Evolutionary conservation across 2,113 vertebrate genomes (phyloP).

Genomic region (Chlamydotis undulata): DNA sequence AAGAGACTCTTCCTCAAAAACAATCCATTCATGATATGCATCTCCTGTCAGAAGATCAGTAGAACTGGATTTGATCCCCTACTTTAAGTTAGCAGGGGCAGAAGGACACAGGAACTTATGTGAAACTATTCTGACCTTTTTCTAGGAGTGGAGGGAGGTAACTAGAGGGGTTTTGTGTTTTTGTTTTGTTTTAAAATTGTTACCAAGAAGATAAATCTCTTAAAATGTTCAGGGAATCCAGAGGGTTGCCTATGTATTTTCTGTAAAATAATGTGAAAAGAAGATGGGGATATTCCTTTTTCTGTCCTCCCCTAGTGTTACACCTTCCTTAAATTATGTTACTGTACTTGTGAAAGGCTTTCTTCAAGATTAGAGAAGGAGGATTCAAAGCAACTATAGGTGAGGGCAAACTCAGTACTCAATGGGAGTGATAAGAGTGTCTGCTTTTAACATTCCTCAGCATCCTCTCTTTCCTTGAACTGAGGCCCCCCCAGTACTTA

Average conservation of each 20-base stretch:
- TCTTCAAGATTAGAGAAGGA: background rate
- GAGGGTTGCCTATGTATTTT: background rate
- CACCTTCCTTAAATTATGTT: background rate
- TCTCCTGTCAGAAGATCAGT: background rate
- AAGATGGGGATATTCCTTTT: background rate
- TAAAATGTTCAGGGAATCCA: background rate
- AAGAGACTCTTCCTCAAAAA: background rate
- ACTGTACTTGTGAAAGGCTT: background rate
- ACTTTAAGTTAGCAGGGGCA: background rate
- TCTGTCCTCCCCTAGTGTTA: background rate
- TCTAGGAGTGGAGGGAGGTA: background rate
- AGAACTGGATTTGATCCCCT: background rate
- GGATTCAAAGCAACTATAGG: background rate
- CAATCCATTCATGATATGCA: background rate
- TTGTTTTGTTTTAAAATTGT: background rate
- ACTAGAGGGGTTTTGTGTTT: background rate
- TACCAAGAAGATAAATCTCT: background rate
- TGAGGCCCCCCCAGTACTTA: background rate
- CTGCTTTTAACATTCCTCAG: slow-evolving; percentile 56
- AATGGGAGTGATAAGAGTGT: background rate
- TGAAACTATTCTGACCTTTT: background rate
- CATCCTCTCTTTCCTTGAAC: slow-evolving; percentile 3
- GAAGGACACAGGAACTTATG: background rate
- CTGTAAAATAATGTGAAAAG: background rate
- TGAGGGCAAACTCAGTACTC: background rate